A percentile compares a stretch with the other conserved stretches of the same genome.
phyloP scores from a whole-genome alignment of 2,113 vertebrate species.

The Micronycteris hirsuta region DNA sequence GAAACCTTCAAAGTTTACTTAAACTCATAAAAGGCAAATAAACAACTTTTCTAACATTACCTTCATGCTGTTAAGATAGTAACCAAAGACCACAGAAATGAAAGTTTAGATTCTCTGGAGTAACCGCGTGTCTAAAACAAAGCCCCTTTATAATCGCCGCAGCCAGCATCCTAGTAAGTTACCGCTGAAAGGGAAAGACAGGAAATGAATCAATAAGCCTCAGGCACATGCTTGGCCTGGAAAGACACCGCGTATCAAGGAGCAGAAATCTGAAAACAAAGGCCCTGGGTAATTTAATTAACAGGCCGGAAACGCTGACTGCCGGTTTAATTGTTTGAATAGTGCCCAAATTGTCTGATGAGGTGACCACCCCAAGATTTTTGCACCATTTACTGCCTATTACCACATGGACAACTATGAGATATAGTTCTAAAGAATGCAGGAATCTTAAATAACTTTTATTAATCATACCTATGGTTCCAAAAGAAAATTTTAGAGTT shows the following conservation, averaged over 20 bases:
- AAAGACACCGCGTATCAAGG: constrained; percentile 63
- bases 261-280: constrained; percentile 70
- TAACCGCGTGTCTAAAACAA: constrained; percentile 58
- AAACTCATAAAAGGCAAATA: constrained; percentile 41
- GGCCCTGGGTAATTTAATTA: constrained; percentile 68
- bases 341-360: constrained; percentile 42
- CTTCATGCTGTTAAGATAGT: constrained; percentile 24
- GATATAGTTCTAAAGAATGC: constrained; percentile 29
- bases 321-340: constrained; percentile 68
- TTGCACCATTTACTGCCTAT: constrained; percentile 40
- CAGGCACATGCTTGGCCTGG: constrained; percentile 66
- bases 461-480: constrained; percentile 31
- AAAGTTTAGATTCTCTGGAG: constrained; percentile 1
- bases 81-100: not conserved
- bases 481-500: constrained; percentile 30
- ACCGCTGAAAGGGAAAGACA: constrained; percentile 69
- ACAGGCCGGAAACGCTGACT: constrained; percentile 66
- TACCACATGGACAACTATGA: not conserved
- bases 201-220: constrained; percentile 73
- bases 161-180: constrained; percentile 46
- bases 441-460: constrained; percentile 19
- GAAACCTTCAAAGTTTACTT: constrained; percentile 40
- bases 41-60: not conserved
- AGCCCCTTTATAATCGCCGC: constrained; percentile 49
- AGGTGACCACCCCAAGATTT: constrained; percentile 60